These are phyloP conservation scores for Myotis myotis DNA, from an alignment of 2,797 vertebrate species.

Conservation along the genomic window DNA sequence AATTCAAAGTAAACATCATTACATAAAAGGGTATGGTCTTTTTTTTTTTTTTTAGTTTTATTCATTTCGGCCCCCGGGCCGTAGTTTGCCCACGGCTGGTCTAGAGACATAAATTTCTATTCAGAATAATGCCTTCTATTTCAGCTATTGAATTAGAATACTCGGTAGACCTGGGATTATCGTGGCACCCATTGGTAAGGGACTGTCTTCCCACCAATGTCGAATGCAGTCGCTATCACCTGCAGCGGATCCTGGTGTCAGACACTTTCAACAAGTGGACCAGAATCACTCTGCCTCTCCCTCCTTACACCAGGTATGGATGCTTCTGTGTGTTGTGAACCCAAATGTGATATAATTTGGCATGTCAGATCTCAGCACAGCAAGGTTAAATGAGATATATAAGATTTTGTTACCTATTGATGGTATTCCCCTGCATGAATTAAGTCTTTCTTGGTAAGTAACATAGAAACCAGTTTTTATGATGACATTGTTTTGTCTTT, in stretches of 20 bases:
- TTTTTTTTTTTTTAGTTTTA: no score
- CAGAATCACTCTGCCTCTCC: conserved; percentile 94
- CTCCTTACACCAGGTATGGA: conserved; percentile 94
- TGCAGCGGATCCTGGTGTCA: conserved; percentile 94
- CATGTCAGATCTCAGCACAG: background rate
- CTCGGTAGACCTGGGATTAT: conserved; percentile 95
- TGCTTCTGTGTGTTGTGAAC: conserved; percentile 40
- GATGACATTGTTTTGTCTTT: background rate
- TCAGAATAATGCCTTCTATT: conserved; percentile 55
- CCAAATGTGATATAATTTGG: background rate
- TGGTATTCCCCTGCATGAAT: background rate
- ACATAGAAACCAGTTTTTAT: background rate
- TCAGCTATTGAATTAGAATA: conserved; percentile 96
- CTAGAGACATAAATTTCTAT: background rate
- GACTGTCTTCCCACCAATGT: conserved; percentile 96
- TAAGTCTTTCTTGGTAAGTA: background rate
- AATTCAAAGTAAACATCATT: no score
- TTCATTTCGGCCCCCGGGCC: no score
- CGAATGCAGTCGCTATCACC: conserved; percentile 94
- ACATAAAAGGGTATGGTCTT: no score
- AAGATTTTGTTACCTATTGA: background rate
- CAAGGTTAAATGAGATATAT: conserved; percentile 21
- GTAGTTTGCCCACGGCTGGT: no score
- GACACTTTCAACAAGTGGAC: conserved; percentile 99
- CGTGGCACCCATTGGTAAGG: conserved; percentile 93